Base-by-base conservation (phyloP, 2,797 vertebrate genomes). In the Phalanger gymnotis region DNA sequence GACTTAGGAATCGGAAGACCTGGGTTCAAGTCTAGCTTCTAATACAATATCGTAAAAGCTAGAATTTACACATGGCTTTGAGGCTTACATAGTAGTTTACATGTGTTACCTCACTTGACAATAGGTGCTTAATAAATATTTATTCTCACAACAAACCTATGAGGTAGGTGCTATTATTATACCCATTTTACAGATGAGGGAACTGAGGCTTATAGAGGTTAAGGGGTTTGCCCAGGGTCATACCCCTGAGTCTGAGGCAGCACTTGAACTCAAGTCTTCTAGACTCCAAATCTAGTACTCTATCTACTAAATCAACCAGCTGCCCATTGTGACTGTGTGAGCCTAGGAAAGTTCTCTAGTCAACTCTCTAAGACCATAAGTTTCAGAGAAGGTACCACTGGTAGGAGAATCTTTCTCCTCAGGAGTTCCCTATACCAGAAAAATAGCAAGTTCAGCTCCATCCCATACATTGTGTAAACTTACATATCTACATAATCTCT, bases 201-300 rank as follows among this genome's bases (percentile, higher is more conserved):
- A 53, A 55, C 52, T 7, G 54, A 40, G 87, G 16, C 13, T 57
- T 55, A 87, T 13, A 5, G 2, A 25, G 16, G 89, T 2, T 30
- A 5, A 2, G 3, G 1, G 0, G 81, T 47, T 73, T 53, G 31
- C 90, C 54, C 56, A 16, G 0, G 0, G 19, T 54, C 47, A 28
- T 53, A 10, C 1, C 10, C 3, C 13, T 0, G 1, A 31, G 31
- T 3, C 34, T 11, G 10, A 22, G 28, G 11, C 6, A 12, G 3
- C 22, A 53, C 40, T 52, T 22, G 52, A 56, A 92, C 31, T 53
- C 3, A 87, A 4, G 54, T 90, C 66, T 94, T 92, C n/a, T n/a
- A 81, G 58, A 47, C 47, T 47, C 54, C 58, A 93, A 53, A 25
- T 12, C 40, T 54, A 54, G 10, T 57, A 52, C 55, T 66, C n/a